Evolutionary conservation across 1,140 invertebrate species (phyloP), one percentile per base, ranked within the genome.

Genomic region (Drosophila navojoa): DNA sequence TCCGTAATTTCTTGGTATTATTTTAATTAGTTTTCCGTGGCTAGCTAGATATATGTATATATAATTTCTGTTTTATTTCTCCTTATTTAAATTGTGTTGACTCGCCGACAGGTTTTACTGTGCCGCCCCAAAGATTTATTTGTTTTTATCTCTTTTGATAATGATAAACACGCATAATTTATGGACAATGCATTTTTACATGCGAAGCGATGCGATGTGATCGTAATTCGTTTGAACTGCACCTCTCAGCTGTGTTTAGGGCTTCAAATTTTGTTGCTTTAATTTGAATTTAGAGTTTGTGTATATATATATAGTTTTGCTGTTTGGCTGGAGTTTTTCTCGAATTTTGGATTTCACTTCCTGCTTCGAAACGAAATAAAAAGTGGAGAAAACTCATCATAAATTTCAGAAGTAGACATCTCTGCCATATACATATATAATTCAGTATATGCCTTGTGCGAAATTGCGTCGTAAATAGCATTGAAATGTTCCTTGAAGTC

Each of bases 1-100:
- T 87, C 79, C 82, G 82, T 89, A 87, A 87, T 79, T 87, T 87
- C 84, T 89, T 89, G 72, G 82, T 87, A 89, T 87, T 87, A 89
- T 87, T 87, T 82, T 89, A 87, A 87, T 87, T 86, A 86, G 72
- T 35, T 86, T 67, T 77, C 68, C 63, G 35, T 58, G 10, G 15
- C 38, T 67, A 47, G 15, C 38, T 67, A 47, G 25, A 44, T 44
- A 44, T 35, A 6, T 32, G 0, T 45, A 67, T 45, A 32, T 44
- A 44, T 29, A 5, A 27, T 32, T 61, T 66, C 19, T 55, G 19
- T 13, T 49, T 32, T 47, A 22, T 61, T 70, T 40, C 45, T 74
- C 42, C 70, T 45, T 71, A 77, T 77, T 77, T 70, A 77, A 77
- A 75, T 77, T 77, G 71, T 45, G 68, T 60, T 77, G 66, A 63